Percentiles rank a stretch among this genome's conserved stretches.
Evolutionary conservation across 1,140 invertebrate genomes (phyloP).

Genomic region (Littorina saxatilis): DNA sequence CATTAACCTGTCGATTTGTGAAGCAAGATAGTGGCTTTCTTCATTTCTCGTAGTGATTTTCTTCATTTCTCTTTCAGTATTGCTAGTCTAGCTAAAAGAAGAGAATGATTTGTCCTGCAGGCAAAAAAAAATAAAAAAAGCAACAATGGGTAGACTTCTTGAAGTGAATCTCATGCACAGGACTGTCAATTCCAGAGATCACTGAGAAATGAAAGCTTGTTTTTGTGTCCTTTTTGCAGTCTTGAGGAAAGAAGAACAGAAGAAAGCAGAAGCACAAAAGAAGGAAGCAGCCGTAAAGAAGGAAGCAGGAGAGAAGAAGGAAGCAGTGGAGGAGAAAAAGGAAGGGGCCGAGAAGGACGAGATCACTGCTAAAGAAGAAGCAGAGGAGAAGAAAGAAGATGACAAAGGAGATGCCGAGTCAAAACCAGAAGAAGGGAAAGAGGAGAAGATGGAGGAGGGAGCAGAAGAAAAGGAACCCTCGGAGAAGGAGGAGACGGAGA

Average conservation of each 20-base stretch:
- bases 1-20: too few relatives aligned
- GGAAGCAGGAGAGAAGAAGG: not conserved
- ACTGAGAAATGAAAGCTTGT: too few relatives aligned
- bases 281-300: not conserved
- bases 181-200: too few relatives aligned
- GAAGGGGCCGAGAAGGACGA: conserved; percentile 16
- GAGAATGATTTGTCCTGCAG: too few relatives aligned
- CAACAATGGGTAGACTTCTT: too few relatives aligned
- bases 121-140: too few relatives aligned
- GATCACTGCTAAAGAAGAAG: not conserved
- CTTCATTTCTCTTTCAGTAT: too few relatives aligned
- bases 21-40: too few relatives aligned
- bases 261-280: not conserved
- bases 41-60: too few relatives aligned
- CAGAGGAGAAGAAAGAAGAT: not conserved
- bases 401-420: not conserved
- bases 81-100: too few relatives aligned
- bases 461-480: not conserved
- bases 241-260: not conserved
- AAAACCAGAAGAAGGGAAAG: not conserved
- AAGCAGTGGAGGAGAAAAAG: not conserved
- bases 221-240: too few relatives aligned
- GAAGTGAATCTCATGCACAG: too few relatives aligned
- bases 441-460: not conserved
- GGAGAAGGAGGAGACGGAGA: not conserved